Evolutionary conservation across 2,797 vertebrate genomes (phyloP), one percentile per base, ranked within the genome.

Genomic region (Schizothorax lantsangensis): DNA sequence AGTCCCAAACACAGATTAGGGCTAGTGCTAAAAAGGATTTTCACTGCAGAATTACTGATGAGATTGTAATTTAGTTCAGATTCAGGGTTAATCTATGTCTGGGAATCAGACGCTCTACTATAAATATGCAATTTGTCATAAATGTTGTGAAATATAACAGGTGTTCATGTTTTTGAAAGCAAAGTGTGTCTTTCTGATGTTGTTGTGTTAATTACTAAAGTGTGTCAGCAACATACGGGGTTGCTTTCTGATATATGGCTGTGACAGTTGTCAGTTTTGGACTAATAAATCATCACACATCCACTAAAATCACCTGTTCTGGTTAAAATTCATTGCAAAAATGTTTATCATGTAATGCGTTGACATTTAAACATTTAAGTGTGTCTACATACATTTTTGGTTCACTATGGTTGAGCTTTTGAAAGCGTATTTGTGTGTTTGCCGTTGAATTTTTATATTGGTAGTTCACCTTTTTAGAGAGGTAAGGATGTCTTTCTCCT

Each of bases 11-110:
- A 30, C 62, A 15, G 59, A 78, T 84, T 69, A 78, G 5, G 3
- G 62, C 10, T 30, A 1, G 30, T 68, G n/a, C 19, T 64, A 49
- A 77, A 75, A 52, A 68, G 73, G 43, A 19, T 77, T 77, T 84
- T 77, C 17, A 12, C 1, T n/a, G 71, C 36, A 33, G 38, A 62
- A 84, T 74, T 74, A 62, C 71, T 45, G 52, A 45, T 74, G 52
- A 23, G 26, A 74, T 68, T 68, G 21, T 30, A 66, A 64, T 77
- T 64, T 72, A 43, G 36, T 62, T 62, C 19, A 81, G 15, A 26
- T 68, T 36, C 14, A n/a, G 30, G 54, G 83, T 84, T 77, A 84
- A 77, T 77, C 73, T 45, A 21, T 49, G 21, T 66, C 59, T 75
- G 54, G n/a, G 38, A 47, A 62, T 47, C 38, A 43, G 49, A 5